Conservation (phyloP, 2,888 invertebrate species). For the Amphiduros pacificus region DNA sequence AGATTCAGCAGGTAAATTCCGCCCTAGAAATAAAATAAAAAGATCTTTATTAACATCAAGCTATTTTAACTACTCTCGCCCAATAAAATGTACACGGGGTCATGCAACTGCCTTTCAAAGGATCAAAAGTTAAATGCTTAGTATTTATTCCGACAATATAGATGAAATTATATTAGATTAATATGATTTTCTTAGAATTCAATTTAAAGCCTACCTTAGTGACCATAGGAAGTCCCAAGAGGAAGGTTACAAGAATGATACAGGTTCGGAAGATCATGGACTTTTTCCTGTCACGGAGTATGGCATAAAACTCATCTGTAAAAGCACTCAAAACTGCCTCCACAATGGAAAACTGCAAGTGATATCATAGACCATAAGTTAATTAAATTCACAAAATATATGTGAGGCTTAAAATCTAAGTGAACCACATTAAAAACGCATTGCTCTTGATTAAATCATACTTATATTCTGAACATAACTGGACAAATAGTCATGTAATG, state of each 20-base stretch:
- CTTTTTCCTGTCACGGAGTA: slow-evolving; percentile 35
- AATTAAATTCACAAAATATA: not conserved
- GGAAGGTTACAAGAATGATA: slow-evolving; percentile 34
- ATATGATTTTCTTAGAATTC: not conserved
- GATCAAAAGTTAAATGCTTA: too few relatives aligned
- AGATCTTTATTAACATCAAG: too few relatives aligned
- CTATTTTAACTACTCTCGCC: too few relatives aligned
- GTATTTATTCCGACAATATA: not conserved
- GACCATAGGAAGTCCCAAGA: slow-evolving; percentile 31
- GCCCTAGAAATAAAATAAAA: slow-evolving; percentile 18
- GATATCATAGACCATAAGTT: not conserved
- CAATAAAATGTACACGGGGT: too few relatives aligned
- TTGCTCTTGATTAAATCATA: not conserved
- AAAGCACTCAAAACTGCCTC: slow-evolving; percentile 57
- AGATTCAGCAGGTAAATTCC: slow-evolving; percentile 31
- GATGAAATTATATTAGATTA: not conserved
- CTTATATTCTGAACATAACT: not conserved
- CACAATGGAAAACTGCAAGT: slow-evolving; percentile 57
- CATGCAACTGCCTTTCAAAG: too few relatives aligned
- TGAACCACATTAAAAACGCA: too few relatives aligned
- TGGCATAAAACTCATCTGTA: slow-evolving; percentile 50
- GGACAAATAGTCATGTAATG: not conserved
- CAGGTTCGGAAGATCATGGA: slow-evolving; percentile 45
- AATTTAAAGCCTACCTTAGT: slow-evolving; percentile 17
- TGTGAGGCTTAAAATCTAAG: not conserved